These are phyloP conservation scores for Augochlora pura DNA, from an alignment of 1,140 invertebrate species.

Conservation along the genomic window DNA sequence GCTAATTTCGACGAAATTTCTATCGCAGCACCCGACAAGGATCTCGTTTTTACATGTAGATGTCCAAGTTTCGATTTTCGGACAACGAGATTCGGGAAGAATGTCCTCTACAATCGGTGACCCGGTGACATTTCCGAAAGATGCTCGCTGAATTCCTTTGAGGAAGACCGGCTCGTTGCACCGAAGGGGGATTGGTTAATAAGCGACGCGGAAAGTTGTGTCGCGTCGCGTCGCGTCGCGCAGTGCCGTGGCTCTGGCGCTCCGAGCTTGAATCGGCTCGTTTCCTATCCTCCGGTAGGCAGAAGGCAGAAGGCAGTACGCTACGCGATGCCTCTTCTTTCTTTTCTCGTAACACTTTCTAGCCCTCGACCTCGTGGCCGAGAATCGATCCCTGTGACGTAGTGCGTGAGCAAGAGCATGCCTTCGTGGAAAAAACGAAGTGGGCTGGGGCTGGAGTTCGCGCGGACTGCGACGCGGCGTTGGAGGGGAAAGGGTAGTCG, in stretches of 20 bases:
- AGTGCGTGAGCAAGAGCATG: conserved; percentile 61
- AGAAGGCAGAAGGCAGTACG: not conserved
- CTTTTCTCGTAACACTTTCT: conserved; percentile 60
- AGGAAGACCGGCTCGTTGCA: not conserved
- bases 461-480: not conserved
- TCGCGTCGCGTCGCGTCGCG: not conserved
- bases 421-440: conserved; percentile 52
- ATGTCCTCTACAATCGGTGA: not conserved
- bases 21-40: too few relatives aligned
- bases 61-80: not conserved
- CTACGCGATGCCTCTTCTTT: conserved; percentile 12
- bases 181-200: not conserved
- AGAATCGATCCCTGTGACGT: conserved; percentile 64
- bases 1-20: too few relatives aligned
- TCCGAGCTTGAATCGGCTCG: conserved; percentile 34
- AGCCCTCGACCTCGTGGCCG: conserved; percentile 65
- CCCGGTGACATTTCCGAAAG: conserved; percentile 30
- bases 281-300: conserved; percentile 17
- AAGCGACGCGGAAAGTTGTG: not conserved
- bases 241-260: not conserved
- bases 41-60: too few relatives aligned
- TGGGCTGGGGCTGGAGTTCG: conserved; percentile 33
- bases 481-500: not conserved
- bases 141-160: not conserved
- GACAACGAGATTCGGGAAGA: not conserved